Percentiles rank a stretch among this genome's conserved stretches.
Evolutionary conservation across 2,888 invertebrate species (phyloP).

Genomic region (Dolichomitus sp.): DNA sequence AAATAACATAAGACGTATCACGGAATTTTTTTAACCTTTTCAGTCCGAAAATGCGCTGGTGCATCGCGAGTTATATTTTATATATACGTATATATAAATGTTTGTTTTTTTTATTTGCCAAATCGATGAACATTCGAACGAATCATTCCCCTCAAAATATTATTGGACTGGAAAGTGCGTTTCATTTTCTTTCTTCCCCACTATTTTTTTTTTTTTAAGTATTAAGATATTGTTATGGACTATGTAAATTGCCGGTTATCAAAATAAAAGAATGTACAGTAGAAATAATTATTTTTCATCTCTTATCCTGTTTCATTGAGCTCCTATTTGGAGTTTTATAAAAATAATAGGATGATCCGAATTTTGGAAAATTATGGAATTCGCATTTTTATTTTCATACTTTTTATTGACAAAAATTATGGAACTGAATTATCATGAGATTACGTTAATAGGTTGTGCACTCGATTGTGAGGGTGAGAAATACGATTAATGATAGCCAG

Average conservation of each 20-base stretch:
- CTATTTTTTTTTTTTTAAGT: conserved; percentile 52
- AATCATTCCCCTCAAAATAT: conserved; percentile 5
- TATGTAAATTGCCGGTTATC: conserved; percentile 64
- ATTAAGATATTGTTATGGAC: conserved; percentile 60
- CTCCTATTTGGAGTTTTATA: not conserved
- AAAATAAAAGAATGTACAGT: conserved; percentile 65
- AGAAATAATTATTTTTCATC: conserved; percentile 21
- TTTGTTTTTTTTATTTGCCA: not conserved
- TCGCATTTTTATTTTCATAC: not conserved
- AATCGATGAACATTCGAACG: conserved; percentile 15
- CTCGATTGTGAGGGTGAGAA: conserved; percentile 74
- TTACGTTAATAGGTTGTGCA: conserved; percentile 55
- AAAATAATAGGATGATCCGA: too few relatives aligned
- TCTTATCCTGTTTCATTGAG: not conserved
- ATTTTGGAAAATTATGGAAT: not conserved
- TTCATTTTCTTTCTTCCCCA: conserved; percentile 28
- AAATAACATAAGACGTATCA: conserved; percentile 18
- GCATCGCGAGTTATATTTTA: conserved; percentile 4
- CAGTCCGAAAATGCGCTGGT: conserved; percentile 23
- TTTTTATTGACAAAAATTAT: conserved; percentile 54
- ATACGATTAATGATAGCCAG: conserved; percentile 77
- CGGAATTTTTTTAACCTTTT: not conserved
- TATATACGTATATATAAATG: not conserved
- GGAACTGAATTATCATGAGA: conserved; percentile 24
- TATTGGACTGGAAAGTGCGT: conserved; percentile 15